Evolutionary conservation across 2,797 vertebrate species (phyloP).

Genomic region (Enteromius fasciolatus): DNA sequence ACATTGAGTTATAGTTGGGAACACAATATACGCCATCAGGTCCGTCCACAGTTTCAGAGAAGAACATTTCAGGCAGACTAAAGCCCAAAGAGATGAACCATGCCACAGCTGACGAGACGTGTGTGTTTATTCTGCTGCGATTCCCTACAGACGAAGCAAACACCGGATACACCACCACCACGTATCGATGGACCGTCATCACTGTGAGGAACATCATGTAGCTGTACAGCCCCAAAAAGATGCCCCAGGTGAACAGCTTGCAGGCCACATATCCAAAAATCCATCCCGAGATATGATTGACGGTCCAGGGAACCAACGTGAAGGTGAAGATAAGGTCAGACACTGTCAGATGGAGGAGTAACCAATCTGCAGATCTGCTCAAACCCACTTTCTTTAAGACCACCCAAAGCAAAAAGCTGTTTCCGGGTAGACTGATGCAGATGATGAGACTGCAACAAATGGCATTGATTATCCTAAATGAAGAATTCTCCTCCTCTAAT

Average conservation of each 20-base stretch:
- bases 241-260: conserved; percentile 52
- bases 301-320: conserved; percentile 59
- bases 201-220: conserved; percentile 64
- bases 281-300: conserved; percentile 51
- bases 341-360: conserved; percentile 62
- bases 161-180: conserved; percentile 59
- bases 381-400: conserved; percentile 54
- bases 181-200: conserved; percentile 64
- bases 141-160: conserved; percentile 15
- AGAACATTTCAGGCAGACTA: conserved; percentile 56
- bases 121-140: conserved; percentile 23
- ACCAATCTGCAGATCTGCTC: conserved; percentile 53
- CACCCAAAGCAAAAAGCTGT: conserved; percentile 56
- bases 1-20: neutral
- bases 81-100: conserved; percentile 59
- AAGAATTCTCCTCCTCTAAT: neutral
- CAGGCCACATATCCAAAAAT: conserved; percentile 61
- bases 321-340: conserved; percentile 63
- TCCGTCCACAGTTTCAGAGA: neutral
- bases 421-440: conserved; percentile 59
- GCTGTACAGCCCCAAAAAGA: conserved; percentile 64
- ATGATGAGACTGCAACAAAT: conserved; percentile 52
- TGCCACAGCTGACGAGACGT: conserved; percentile 35
- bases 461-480: neutral
- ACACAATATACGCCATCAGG: neutral